Conservation (phyloP, 2,888 invertebrate genomes). For the Parnassius mnemosyne region DNA sequence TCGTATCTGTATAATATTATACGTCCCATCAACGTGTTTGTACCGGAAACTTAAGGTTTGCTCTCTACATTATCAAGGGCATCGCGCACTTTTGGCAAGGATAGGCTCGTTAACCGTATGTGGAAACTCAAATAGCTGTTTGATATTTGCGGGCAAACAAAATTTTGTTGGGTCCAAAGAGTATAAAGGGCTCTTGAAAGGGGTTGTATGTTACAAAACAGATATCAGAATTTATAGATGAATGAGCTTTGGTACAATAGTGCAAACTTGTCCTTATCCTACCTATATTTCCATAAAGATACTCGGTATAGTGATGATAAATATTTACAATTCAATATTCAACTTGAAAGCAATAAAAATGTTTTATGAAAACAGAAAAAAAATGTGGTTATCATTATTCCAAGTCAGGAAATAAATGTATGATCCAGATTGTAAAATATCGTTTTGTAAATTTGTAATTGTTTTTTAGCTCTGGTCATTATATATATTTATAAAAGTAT, state of each 20-base stretch:
- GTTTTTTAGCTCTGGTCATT: no score
- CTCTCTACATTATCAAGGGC: constrained; percentile 32
- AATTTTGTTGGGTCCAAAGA: constrained; percentile 24
- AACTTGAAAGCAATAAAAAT: no score
- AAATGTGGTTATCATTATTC: no score
- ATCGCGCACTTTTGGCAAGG: constrained; percentile 27
- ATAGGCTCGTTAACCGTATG: constrained; percentile 31
- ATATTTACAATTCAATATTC: no score
- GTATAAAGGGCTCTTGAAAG: constrained; percentile 14
- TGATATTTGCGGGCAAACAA: constrained; percentile 29
- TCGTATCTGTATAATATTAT: constrained; percentile 22
- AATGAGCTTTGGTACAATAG: constrained; percentile 5
- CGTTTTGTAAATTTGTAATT: no score
- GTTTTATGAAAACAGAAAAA: no score
- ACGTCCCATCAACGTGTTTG: constrained; percentile 30
- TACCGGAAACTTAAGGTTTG: constrained; percentile 32
- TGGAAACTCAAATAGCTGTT: constrained; percentile 27
- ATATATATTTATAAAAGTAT: no score
- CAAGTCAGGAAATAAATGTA: no score
- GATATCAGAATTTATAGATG: constrained; percentile 18
- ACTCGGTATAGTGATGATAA: no score
- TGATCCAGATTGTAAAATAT: no score
- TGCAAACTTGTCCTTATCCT: background rate
- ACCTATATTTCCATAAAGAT: background rate
- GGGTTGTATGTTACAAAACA: constrained; percentile 18